Evolutionary conservation across 2,888 invertebrate species (phyloP), one percentile per base, ranked within the genome.

Genomic region (Metalampra italica): DNA sequence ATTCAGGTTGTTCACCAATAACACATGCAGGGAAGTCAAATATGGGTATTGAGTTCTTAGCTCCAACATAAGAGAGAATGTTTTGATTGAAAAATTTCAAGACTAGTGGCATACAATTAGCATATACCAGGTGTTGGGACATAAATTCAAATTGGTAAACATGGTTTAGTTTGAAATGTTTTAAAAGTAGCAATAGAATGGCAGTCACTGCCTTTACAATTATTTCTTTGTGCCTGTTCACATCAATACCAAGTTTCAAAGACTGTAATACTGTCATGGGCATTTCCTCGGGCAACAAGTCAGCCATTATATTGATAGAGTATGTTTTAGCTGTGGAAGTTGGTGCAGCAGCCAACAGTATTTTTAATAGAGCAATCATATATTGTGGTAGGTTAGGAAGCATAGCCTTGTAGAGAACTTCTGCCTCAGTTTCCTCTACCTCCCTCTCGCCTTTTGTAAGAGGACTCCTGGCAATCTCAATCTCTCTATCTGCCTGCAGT

Each of bases 1-100:
- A 82, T 81, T 98, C 98, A 7, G 97, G 96, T 71, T 97, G 97
- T 70, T 97, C 97, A 8, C 98, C 98, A 68, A 98, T 96, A 0
- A 98, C 97, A 83, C 98, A 98, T 34, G 96, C 94, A 7, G 98
- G 98, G 75, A 98, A 99, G 80, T 99, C 98, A 72, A 97, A 91
- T 64, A 97, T 93, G 4, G 97, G 96, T 75, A 98, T 97, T 38
- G 94, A 92, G 82, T 98, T 98, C 79, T 97, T 98, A 40, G 98
- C 96, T 70, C 96, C 96, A 52, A 99, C 96, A 86, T 98, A 98
- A 45, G 95, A 94, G 81, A 96, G 92, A 57, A 99, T 98, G 71
- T 98, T 98, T 83, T 99, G 99, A 84, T 99, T 99, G 80, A 99
- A 97, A 88, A 99, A 99, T 79, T 99, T 99, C 47, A 99, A 90